phyloP scores from a whole-genome alignment of 53 echinoderm and acorn worm genomes.

The Pentamera pediparva region DNA sequence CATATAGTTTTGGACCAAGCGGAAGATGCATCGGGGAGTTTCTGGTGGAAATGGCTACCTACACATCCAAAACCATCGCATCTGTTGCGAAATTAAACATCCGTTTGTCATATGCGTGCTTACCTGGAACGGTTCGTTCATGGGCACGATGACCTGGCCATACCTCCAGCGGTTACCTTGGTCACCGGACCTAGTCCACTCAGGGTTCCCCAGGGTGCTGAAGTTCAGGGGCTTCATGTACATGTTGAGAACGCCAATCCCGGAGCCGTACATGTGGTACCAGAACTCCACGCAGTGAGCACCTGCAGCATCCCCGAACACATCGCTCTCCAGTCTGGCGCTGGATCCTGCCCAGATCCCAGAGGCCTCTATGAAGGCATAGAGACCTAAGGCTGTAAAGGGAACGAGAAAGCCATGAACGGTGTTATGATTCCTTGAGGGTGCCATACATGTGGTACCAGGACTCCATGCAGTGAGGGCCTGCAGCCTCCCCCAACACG shows the following conservation, averaged over 20 bases:
- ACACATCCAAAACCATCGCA: no score
- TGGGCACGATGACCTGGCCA: constrained; percentile 44
- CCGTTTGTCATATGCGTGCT: no score
- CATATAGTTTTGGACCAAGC: no score
- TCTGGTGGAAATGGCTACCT: no score
- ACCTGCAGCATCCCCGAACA: constrained; percentile 10
- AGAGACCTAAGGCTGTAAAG: constrained; percentile 24
- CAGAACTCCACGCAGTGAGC: constrained; percentile 57
- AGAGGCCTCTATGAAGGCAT: constrained; percentile 52
- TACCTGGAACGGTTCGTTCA: constrained; percentile 43
- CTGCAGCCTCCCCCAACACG: constrained; percentile 16
- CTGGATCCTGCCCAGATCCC: constrained; percentile 25
- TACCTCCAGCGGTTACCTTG: constrained; percentile 54
- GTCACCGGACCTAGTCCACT: constrained; percentile 55
- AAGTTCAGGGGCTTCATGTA: neutral
- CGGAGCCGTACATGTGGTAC: constrained; percentile 76
- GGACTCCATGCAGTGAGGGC: constrained; percentile 45
- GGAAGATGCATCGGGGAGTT: no score
- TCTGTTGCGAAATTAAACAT: no score
- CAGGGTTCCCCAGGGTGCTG: neutral
- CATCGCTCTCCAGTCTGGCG: constrained; percentile 53
- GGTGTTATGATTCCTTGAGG: no score
- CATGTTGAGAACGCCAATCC: constrained; percentile 59
- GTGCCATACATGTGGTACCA: constrained; percentile 85
- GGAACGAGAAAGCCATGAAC: neutral